Percentiles rank a stretch among this genome's conserved stretches.
These are phyloP conservation scores for Wasmannia auropunctata DNA, from an alignment of 1,140 invertebrate genomes.

Conservation along the genomic window DNA sequence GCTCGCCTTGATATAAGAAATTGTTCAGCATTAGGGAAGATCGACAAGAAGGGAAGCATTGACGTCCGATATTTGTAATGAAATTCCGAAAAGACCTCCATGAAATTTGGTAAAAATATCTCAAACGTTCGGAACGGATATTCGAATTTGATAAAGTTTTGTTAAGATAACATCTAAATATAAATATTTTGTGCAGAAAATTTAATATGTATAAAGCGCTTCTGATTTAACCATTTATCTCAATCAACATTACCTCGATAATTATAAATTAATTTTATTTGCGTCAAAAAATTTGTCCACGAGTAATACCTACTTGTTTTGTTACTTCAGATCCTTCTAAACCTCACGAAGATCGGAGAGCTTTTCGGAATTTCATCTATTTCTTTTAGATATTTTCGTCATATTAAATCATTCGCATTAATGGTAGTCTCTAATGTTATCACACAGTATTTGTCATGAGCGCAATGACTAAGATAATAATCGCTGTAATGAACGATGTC, in stretches of 20 bases:
- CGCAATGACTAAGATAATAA: background rate
- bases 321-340: background rate
- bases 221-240: background rate
- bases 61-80: slow-evolving; percentile 28
- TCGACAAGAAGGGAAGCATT: background rate
- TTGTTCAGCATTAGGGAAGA: slow-evolving; percentile 55
- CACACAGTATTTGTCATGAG: slow-evolving; percentile 32
- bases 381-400: slow-evolving; percentile 39
- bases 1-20: slow-evolving; percentile 67
- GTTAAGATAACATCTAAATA: background rate
- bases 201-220: background rate
- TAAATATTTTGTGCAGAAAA: background rate
- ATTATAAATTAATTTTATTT: background rate
- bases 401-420: slow-evolving; percentile 21
- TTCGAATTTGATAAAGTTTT: background rate
- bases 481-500: slow-evolving; percentile 61
- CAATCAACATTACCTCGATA: background rate
- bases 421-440: slow-evolving; percentile 40
- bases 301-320: background rate
- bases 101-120: background rate
- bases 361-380: slow-evolving; percentile 8
- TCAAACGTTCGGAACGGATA: background rate
- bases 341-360: background rate
- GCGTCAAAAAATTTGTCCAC: background rate
- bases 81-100: slow-evolving; percentile 16